A percentile compares a stretch with the other conserved stretches of the same genome.
These are phyloP conservation scores for Thaumatotibia leucotreta DNA, from an alignment of 1,140 invertebrate species.

Conservation along the genomic window DNA sequence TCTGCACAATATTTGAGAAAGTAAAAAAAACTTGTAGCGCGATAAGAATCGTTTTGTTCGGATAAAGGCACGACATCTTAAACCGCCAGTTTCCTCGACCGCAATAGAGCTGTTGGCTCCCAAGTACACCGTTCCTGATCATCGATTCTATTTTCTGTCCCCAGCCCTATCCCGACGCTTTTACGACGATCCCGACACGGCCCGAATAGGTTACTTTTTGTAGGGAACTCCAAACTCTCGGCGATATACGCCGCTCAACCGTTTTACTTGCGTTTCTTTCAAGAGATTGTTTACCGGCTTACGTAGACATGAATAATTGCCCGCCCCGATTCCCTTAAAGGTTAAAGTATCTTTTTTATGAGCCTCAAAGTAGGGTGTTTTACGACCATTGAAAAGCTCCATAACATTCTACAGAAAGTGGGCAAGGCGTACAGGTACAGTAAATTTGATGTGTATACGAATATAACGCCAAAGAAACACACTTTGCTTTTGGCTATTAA, in stretches of 20 bases:
- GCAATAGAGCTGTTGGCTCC: background rate
- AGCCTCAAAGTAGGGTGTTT: slow-evolving; percentile 9
- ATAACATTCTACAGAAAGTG: slow-evolving; percentile 19
- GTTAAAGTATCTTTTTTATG: slow-evolving; percentile 12
- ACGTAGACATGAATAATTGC: background rate
- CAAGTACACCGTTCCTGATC: background rate
- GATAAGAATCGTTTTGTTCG: background rate
- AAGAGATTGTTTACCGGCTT: background rate
- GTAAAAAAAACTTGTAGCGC: background rate
- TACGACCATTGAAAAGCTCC: slow-evolving; percentile 13
- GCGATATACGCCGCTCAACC: background rate
- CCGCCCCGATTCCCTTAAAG: background rate
- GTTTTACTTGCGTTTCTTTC: background rate
- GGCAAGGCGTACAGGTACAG: background rate
- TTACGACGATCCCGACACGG: slow-evolving; percentile 1
- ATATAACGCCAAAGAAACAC: too few relatives aligned
- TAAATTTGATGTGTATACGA: too few relatives aligned
- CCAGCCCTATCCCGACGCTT: background rate
- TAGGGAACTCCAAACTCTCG: background rate
- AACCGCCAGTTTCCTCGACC: background rate
- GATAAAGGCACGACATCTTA: background rate
- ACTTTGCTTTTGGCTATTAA: too few relatives aligned
- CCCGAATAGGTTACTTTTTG: slow-evolving; percentile 1
- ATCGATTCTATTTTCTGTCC: background rate
- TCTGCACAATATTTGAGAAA: background rate